phyloP scores from a whole-genome alignment of 2,888 invertebrate species.

The Onchidella celtica region DNA sequence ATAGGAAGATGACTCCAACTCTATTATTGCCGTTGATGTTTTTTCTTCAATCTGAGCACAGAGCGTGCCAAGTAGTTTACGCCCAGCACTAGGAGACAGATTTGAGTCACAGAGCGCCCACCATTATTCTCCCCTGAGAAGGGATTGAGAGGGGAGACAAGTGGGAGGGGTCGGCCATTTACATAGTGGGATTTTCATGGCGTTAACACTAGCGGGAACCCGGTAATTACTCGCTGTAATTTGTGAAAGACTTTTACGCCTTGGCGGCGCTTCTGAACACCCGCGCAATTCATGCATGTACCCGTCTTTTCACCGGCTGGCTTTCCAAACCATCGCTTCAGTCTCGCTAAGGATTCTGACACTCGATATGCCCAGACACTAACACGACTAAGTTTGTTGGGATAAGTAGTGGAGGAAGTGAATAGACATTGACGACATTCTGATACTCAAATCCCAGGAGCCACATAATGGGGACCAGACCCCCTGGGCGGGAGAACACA shows the following conservation, averaged over 20 bases:
- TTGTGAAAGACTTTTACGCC: background rate
- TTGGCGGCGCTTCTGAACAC: background rate
- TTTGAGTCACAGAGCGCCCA: background rate
- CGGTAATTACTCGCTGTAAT: constrained; percentile 10
- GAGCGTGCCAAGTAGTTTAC: background rate
- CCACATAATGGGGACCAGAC: background rate
- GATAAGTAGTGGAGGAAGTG: background rate
- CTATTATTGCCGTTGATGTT: constrained; percentile 1
- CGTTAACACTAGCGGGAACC: background rate
- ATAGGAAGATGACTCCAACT: background rate
- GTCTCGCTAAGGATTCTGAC: background rate
- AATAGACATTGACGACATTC: background rate
- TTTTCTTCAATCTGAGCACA: background rate
- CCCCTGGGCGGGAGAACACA: background rate
- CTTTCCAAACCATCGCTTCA: background rate
- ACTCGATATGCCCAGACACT: background rate
- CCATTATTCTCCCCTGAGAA: background rate
- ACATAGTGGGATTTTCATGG: background rate
- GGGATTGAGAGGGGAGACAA: background rate
- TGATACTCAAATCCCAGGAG: background rate
- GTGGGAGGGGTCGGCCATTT: background rate
- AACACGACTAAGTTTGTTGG: background rate
- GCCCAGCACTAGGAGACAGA: background rate
- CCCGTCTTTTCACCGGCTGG: background rate
- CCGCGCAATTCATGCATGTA: background rate